Evolutionary conservation across 2,797 vertebrate species (phyloP).

Genomic region (Anguilla megastoma): DNA sequence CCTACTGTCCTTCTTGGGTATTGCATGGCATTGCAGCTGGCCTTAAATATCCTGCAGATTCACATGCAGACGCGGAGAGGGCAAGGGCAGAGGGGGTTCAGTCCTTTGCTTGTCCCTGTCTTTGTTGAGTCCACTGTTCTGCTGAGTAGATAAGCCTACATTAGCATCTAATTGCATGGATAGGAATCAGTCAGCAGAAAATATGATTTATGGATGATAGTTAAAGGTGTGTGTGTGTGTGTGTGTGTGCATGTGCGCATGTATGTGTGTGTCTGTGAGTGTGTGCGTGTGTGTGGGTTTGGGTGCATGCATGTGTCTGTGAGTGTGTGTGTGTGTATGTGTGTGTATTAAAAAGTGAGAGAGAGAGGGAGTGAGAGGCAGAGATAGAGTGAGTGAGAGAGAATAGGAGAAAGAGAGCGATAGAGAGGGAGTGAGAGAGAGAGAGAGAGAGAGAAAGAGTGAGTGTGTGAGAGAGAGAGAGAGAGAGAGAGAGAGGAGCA

Average conservation of each 20-base stretch:
- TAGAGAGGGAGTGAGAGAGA: not conserved
- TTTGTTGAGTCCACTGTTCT: not conserved
- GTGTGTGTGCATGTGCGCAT: not conserved
- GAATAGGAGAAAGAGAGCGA: not conserved
- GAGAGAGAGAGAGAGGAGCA: not conserved
- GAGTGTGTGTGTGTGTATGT: not conserved
- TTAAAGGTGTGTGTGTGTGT: not conserved
- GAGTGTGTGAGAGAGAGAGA: not conserved
- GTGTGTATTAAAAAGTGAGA: not conserved
- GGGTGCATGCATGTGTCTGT: too few species aligned
- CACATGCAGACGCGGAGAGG: not conserved
- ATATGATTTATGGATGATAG: not conserved
- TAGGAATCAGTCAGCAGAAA: not conserved
- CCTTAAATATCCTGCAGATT: not conserved
- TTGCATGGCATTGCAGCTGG: slow-evolving; percentile 3
- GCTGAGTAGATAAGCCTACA: not conserved
- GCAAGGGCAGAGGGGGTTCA: not conserved
- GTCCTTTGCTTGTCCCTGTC: not conserved
- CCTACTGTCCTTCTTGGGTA: slow-evolving; percentile 44
- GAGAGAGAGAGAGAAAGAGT: slow-evolving; percentile 5
- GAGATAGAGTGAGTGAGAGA: too few species aligned
- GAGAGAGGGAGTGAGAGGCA: not conserved
- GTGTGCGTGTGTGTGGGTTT: too few species aligned
- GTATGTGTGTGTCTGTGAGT: not conserved
- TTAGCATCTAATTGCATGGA: not conserved